These are phyloP conservation scores for Trinectes maculatus DNA, from an alignment of 2,113 vertebrate genomes.

Conservation along the genomic window DNA sequence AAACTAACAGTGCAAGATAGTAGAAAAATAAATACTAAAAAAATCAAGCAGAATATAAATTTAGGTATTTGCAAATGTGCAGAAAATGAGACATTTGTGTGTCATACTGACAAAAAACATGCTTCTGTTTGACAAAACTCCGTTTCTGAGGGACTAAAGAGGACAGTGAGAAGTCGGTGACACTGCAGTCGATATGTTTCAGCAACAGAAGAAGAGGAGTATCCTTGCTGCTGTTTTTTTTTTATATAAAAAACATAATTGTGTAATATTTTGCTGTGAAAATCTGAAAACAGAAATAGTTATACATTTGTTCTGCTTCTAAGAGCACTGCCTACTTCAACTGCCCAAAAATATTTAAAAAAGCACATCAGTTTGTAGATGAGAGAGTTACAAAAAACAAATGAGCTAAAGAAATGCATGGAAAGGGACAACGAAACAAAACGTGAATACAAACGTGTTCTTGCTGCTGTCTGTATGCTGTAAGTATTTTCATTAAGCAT, in stretches of 20 bases:
- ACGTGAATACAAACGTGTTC: slow-evolving; percentile 39
- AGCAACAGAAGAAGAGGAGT: background rate
- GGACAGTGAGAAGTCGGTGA: slow-evolving; percentile 14
- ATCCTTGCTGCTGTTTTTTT: slow-evolving; percentile 18
- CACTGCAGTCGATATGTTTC: background rate
- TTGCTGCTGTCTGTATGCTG: slow-evolving; percentile 33
- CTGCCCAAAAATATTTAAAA: slow-evolving; percentile 14
- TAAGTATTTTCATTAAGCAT: slow-evolving; percentile 55
- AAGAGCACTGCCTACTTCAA: background rate
- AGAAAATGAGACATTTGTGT: slow-evolving; percentile 10
- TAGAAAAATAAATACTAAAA: slow-evolving; percentile 69
- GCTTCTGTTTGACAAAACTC: background rate
- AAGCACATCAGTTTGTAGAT: slow-evolving; percentile 6
- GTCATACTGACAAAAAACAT: background rate
- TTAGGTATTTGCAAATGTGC: slow-evolving; percentile 18
- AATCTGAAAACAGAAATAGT: background rate
- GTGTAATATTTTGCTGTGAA: background rate
- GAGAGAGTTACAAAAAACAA: slow-evolving; percentile 15
- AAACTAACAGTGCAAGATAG: slow-evolving; percentile 46
- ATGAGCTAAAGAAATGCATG: slow-evolving; percentile 20
- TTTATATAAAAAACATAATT: slow-evolving; percentile 13
- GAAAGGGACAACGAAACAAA: background rate
- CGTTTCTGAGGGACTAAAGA: background rate
- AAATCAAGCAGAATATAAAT: slow-evolving; percentile 43
- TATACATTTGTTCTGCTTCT: background rate